Percentiles rank a stretch among this genome's conserved stretches.
phyloP scores from a whole-genome alignment of 2,113 vertebrate species.

The Tenrec ecaudatus region DNA sequence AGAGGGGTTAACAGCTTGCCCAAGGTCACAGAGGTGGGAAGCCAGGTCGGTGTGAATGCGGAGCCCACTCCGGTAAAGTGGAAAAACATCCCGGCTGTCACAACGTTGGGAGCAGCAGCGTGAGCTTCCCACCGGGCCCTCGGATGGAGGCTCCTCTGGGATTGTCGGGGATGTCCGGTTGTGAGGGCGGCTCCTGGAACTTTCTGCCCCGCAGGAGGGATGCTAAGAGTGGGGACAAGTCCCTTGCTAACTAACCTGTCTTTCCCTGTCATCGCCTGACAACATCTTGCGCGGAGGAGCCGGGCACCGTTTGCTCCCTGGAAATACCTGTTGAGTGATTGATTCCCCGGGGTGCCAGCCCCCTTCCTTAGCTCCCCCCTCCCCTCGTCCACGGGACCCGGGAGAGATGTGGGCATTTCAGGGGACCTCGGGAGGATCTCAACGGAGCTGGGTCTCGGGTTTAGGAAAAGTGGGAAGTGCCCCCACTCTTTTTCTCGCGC shows the following conservation, averaged over 20 bases:
- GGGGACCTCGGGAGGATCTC: slow-evolving; percentile 5
- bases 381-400: background rate
- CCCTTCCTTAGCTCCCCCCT: background rate
- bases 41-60: background rate
- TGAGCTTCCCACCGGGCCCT: background rate
- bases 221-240: background rate
- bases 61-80: background rate
- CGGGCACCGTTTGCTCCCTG: background rate
- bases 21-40: slow-evolving; percentile 50
- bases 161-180: background rate
- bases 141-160: slow-evolving; percentile 19
- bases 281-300: background rate
- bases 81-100: background rate
- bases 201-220: background rate
- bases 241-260: background rate
- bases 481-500: slow-evolving; percentile 22
- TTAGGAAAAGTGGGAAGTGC: slow-evolving; percentile 41
- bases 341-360: background rate
- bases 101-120: background rate
- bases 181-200: background rate
- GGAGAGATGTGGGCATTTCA: background rate
- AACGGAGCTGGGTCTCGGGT: slow-evolving; percentile 10
- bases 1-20: slow-evolving; percentile 42
- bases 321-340: slow-evolving; percentile 79
- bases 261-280: background rate